These are phyloP conservation scores for Chrysomela aeneicollis DNA, from an alignment of 2,888 invertebrate species.

Conservation along the genomic window DNA sequence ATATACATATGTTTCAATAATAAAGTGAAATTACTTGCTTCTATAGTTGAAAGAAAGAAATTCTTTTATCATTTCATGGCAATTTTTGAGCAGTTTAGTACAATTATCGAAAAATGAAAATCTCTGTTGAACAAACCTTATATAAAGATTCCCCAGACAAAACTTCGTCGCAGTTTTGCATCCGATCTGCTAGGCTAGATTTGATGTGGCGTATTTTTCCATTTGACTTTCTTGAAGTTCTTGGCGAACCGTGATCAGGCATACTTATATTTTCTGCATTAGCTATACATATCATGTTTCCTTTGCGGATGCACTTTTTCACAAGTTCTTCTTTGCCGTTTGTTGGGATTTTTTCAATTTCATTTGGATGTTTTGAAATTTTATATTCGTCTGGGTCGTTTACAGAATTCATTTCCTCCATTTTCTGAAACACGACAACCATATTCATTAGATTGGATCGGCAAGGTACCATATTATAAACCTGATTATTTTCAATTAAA, in stretches of 20 bases:
- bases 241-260: constrained; percentile 31
- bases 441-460: too few species aligned
- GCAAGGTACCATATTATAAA: too few species aligned
- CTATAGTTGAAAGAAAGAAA: too few species aligned
- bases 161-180: constrained; percentile 15
- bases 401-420: too few species aligned
- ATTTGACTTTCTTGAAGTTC: background rate
- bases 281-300: constrained; percentile 43
- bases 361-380: background rate
- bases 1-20: too few species aligned
- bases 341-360: background rate
- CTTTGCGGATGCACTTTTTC: constrained; percentile 39
- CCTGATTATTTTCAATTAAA: too few species aligned
- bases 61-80: too few species aligned
- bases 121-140: constrained; percentile 41
- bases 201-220: background rate
- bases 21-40: too few species aligned
- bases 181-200: background rate
- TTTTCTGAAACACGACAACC: too few species aligned
- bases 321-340: background rate
- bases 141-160: constrained; percentile 49
- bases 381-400: background rate
- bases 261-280: constrained; percentile 43
- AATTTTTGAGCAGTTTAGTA: too few species aligned
- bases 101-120: too few species aligned